A percentile compares a stretch with the other conserved stretches of the same genome.
These are phyloP conservation scores for Amphiprion clarkii DNA, from an alignment of 2,797 vertebrate genomes.

Conservation along the genomic window DNA sequence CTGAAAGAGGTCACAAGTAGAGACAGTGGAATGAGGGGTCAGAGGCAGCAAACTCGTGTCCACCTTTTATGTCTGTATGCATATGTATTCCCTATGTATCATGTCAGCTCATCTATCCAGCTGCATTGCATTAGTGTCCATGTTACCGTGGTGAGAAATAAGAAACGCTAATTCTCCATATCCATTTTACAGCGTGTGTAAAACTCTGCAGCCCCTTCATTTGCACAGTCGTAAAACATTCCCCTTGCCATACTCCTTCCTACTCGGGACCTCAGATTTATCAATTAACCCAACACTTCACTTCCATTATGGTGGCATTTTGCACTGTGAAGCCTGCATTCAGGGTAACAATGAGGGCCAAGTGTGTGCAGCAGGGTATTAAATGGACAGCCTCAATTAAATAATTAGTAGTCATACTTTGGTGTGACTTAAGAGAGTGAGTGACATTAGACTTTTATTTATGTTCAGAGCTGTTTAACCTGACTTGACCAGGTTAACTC, in stretches of 20 bases:
- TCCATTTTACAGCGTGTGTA: constrained; percentile 84
- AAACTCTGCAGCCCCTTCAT: constrained; percentile 83
- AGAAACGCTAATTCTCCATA: constrained; percentile 82
- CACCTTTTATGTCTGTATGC: constrained; percentile 41
- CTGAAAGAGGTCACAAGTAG: constrained; percentile 60
- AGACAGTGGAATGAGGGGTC: constrained; percentile 40
- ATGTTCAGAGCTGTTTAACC: constrained; percentile 47
- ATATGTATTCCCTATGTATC: constrained; percentile 39
- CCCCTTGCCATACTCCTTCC: constrained; percentile 70
- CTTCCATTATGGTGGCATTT: constrained; percentile 78
- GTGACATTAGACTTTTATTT: constrained; percentile 55
- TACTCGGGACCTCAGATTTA: constrained; percentile 77
- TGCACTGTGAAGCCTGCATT: constrained; percentile 59
- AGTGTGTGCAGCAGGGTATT: constrained; percentile 50
- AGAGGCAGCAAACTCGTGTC: constrained; percentile 31
- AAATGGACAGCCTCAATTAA: constrained; percentile 62
- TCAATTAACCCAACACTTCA: constrained; percentile 83
- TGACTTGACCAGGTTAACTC: constrained; percentile 32
- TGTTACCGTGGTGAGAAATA: constrained; percentile 59
- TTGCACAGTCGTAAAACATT: constrained; percentile 84
- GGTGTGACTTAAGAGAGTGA: constrained; percentile 50
- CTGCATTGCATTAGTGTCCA: constrained; percentile 60
- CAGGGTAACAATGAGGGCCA: constrained; percentile 54
- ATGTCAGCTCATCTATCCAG: constrained; percentile 47
- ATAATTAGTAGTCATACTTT: constrained; percentile 60